Conservation (phyloP, 2,797 vertebrate species). For the Sebastes dallii region DNA sequence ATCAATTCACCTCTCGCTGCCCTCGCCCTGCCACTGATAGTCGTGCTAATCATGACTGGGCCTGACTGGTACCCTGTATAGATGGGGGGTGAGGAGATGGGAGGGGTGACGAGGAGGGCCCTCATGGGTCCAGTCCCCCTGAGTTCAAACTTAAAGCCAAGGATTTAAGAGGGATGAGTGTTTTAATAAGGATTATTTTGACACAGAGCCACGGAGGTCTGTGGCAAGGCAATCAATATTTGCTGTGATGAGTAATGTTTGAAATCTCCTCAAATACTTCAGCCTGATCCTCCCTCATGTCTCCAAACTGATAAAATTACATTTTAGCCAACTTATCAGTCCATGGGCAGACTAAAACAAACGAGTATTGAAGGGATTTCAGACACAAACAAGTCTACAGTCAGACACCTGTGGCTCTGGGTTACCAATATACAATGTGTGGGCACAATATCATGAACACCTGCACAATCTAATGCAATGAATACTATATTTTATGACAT, state of each 20-base stretch:
- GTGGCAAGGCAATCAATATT: slow-evolving; percentile 51
- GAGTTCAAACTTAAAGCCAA: slow-evolving; percentile 67
- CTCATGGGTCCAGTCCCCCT: not conserved
- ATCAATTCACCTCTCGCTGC: slow-evolving; percentile 25
- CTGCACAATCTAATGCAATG: not conserved
- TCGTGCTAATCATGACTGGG: slow-evolving; percentile 64
- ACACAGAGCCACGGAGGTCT: slow-evolving; percentile 46
- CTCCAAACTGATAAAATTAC: slow-evolving; percentile 2
- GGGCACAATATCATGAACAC: slow-evolving; percentile 29
- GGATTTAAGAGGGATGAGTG: slow-evolving; percentile 61
- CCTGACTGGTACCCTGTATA: slow-evolving; percentile 44
- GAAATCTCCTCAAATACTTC: slow-evolving; percentile 36
- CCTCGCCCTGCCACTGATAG: slow-evolving; percentile 53
- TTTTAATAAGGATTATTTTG: slow-evolving; percentile 46
- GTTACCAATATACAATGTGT: slow-evolving; percentile 3
- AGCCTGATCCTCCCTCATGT: slow-evolving; percentile 35
- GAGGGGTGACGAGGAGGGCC: slow-evolving; percentile 2
- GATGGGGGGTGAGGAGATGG: slow-evolving; percentile 3
- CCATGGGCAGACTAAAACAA: slow-evolving; percentile 1
- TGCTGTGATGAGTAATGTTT: slow-evolving; percentile 48
- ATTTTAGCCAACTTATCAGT: slow-evolving; percentile 6
- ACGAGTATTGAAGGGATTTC: slow-evolving; percentile 19
- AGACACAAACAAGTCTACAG: not conserved
- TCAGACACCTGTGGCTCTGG: slow-evolving; percentile 36
- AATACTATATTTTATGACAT: slow-evolving; percentile 2